Conservation (phyloP, 1,140 invertebrate species). For the Psix sp. region DNA sequence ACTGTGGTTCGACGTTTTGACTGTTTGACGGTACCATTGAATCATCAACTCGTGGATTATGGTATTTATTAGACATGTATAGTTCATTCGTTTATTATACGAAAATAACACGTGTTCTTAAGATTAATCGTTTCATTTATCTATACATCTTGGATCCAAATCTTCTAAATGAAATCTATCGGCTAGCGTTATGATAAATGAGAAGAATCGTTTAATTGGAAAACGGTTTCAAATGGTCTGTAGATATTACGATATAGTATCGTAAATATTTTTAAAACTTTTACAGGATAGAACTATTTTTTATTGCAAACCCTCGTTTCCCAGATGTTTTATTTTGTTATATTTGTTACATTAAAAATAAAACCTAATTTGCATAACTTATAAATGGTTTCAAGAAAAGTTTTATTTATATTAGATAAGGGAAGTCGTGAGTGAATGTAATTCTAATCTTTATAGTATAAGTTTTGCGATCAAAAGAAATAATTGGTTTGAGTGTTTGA, state of each 20-base stretch:
- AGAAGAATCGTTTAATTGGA: too few species aligned
- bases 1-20: constrained; percentile 10
- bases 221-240: too few species aligned
- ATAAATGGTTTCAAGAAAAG: constrained; percentile 36
- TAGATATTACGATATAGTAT: too few species aligned
- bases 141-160: constrained; percentile 8
- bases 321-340: too few species aligned
- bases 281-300: too few species aligned
- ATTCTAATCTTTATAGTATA: constrained; percentile 39
- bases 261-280: too few species aligned
- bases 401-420: constrained; percentile 29
- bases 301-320: too few species aligned
- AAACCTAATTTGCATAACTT: constrained; percentile 31
- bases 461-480: constrained; percentile 50
- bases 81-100: constrained; percentile 23
- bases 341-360: constrained; percentile 17
- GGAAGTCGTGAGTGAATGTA: constrained; percentile 53
- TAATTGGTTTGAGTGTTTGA: constrained; percentile 36
- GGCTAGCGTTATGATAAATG: too few species aligned
- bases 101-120: constrained; percentile 40
- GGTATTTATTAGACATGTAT: constrained; percentile 35
- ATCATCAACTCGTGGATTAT: constrained; percentile 42
- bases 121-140: constrained; percentile 38
- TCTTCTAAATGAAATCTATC: too few species aligned
- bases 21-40: constrained; percentile 23